phyloP scores from a whole-genome alignment of 2,797 vertebrate genomes.

The Heteromormyrus szaboi region DNA sequence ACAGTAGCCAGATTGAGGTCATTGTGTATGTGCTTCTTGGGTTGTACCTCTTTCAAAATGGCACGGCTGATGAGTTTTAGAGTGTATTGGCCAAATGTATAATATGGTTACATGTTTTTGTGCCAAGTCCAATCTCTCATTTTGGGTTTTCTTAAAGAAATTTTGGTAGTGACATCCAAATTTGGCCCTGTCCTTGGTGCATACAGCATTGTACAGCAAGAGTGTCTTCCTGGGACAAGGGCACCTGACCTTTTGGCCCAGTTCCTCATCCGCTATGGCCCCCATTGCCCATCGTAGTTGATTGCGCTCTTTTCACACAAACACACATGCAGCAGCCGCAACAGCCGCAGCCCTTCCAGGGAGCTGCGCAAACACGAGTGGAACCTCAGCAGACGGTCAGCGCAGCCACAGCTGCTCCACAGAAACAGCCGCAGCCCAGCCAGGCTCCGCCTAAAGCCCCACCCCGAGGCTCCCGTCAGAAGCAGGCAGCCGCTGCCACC shows the following conservation, averaged over 20 bases:
- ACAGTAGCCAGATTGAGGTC: background rate
- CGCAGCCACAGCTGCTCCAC: constrained; percentile 35
- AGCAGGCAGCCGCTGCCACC: constrained; percentile 38
- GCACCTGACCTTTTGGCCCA: background rate
- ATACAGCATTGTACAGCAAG: background rate
- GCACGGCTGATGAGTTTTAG: background rate
- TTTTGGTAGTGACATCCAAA: background rate
- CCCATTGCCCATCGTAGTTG: background rate
- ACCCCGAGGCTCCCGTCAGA: constrained; percentile 53
- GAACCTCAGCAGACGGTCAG: constrained; percentile 38
- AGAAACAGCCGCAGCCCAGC: constrained; percentile 43
- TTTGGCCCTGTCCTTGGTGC: background rate
- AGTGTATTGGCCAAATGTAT: background rate
- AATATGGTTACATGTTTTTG: background rate
- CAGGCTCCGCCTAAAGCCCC: constrained; percentile 64
- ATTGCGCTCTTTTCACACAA: constrained; percentile 34
- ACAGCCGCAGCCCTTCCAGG: constrained; percentile 36
- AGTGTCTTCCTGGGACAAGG: background rate
- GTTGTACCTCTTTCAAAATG: background rate
- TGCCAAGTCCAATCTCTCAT: background rate
- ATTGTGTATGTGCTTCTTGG: background rate
- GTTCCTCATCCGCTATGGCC: background rate
- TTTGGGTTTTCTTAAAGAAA: background rate
- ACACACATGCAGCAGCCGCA: constrained; percentile 41
- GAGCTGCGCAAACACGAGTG: constrained; percentile 25